These are phyloP conservation scores for Philhelius pedissequus DNA, from an alignment of 2,888 invertebrate genomes.

Conservation along the genomic window DNA sequence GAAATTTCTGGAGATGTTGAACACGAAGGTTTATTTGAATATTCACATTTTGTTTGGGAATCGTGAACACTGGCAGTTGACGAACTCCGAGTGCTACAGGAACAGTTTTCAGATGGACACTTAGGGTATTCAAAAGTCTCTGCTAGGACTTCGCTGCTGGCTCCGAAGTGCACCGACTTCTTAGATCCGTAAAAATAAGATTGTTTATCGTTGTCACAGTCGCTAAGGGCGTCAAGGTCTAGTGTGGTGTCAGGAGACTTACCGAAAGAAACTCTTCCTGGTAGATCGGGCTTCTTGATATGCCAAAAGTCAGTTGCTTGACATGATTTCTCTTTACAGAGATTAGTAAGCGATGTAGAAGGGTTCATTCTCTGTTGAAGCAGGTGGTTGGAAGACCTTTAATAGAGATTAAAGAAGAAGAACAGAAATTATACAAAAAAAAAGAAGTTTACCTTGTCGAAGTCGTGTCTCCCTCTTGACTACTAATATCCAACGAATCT, in stretches of 20 bases:
- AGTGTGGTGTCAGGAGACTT: constrained; percentile 71
- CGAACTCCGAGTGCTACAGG: constrained; percentile 77
- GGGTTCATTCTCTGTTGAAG: constrained; percentile 38
- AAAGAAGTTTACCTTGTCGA: constrained; percentile 37
- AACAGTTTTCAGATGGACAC: constrained; percentile 77
- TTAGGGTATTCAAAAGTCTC: constrained; percentile 77
- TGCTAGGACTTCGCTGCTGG: constrained; percentile 73
- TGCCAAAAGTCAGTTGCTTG: constrained; percentile 49
- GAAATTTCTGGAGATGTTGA: constrained; percentile 18
- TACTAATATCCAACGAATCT: constrained; percentile 67
- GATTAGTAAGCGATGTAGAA: constrained; percentile 14
- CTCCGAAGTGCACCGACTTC: constrained; percentile 77
- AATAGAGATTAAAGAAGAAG: neutral
- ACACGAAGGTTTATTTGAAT: constrained; percentile 3
- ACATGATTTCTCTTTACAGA: constrained; percentile 36
- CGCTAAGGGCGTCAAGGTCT: constrained; percentile 74
- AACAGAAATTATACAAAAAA: neutral
- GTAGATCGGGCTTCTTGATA: constrained; percentile 74
- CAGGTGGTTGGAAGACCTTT: constrained; percentile 31
- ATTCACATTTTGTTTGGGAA: constrained; percentile 63
- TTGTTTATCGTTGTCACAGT: constrained; percentile 76
- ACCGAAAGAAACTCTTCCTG: constrained; percentile 78
- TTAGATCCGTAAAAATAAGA: constrained; percentile 71
- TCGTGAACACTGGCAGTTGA: constrained; percentile 75
- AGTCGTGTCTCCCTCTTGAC: constrained; percentile 71